Evolutionary conservation across 2,888 invertebrate species (phyloP).

Genomic region (Labia minor): DNA sequence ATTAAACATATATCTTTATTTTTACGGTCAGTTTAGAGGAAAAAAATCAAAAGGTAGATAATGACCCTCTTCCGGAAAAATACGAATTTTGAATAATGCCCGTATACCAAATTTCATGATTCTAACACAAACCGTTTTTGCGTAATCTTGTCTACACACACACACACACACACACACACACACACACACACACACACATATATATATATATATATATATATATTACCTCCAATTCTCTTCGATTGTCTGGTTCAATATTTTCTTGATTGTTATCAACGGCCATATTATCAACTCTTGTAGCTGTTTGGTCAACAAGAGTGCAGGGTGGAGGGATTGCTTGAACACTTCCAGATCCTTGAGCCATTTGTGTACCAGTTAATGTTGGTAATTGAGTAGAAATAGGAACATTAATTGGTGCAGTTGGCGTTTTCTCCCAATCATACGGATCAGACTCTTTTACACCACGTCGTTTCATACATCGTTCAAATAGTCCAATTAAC

Average conservation of each 20-base stretch:
- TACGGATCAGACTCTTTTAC: slow-evolving; percentile 84
- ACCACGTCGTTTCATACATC: slow-evolving; percentile 87
- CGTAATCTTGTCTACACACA: too few relatives aligned
- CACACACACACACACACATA: too few relatives aligned
- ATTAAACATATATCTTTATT: too few relatives aligned
- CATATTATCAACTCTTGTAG: slow-evolving; percentile 35
- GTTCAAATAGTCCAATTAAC: slow-evolving; percentile 74
- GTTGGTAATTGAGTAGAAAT: background rate
- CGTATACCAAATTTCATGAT: too few relatives aligned
- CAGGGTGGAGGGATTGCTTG: slow-evolving; percentile 32
- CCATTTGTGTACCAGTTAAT: slow-evolving; percentile 16
- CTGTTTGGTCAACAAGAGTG: slow-evolving; percentile 24
- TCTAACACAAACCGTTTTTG: too few relatives aligned
- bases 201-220: too few relatives aligned
- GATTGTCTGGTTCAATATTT: slow-evolving; percentile 56
- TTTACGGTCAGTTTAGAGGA: too few relatives aligned
- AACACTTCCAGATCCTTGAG: slow-evolving; percentile 31
- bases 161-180: too few relatives aligned
- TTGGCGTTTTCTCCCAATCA: slow-evolving; percentile 72
- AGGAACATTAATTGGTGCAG: background rate
- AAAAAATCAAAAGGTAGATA: too few relatives aligned
- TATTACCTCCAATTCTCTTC: slow-evolving; percentile 40
- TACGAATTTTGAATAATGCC: too few relatives aligned
- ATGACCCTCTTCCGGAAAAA: too few relatives aligned
- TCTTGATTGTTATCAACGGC: slow-evolving; percentile 47